These are phyloP conservation scores for Lonchura striata DNA, from an alignment of 2,113 vertebrate species.

Conservation along the genomic window DNA sequence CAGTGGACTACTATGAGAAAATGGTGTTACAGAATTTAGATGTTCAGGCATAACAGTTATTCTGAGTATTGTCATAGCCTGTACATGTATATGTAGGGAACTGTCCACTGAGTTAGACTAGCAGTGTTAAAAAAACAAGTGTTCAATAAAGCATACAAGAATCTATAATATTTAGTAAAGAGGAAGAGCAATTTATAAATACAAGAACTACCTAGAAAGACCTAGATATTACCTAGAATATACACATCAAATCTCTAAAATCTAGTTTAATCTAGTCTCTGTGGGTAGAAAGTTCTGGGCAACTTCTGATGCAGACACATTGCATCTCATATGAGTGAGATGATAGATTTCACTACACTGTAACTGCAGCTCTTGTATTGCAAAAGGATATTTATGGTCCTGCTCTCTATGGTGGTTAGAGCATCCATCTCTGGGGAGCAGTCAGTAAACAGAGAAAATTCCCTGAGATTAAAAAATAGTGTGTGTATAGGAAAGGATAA, in stretches of 20 bases:
- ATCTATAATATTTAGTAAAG: neutral
- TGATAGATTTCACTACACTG: conserved; percentile 74
- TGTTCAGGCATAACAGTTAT: neutral
- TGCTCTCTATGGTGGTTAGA: conserved; percentile 75
- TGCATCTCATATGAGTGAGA: conserved; percentile 69
- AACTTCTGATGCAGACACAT: conserved; percentile 82
- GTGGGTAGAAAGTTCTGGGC: conserved; percentile 81
- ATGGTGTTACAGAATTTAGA: neutral
- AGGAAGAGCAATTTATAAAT: neutral
- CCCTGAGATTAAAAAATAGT: conserved; percentile 53
- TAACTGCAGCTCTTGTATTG: conserved; percentile 77
- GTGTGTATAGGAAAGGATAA: neutral
- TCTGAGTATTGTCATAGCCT: neutral
- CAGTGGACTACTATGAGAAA: neutral
- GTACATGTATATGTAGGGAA: neutral
- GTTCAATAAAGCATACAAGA: neutral
- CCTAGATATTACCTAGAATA: conserved; percentile 71
- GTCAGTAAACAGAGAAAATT: conserved; percentile 81
- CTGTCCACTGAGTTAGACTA: neutral
- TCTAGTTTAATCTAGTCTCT: conserved; percentile 81
- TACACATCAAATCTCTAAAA: conserved; percentile 74
- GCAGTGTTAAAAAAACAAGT: neutral
- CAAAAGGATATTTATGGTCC: conserved; percentile 79
- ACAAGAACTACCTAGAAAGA: neutral
- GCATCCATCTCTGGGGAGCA: conserved; percentile 69